Conservation (phyloP, 2,797 vertebrate species). For the Centroberyx gerrardi region DNA sequence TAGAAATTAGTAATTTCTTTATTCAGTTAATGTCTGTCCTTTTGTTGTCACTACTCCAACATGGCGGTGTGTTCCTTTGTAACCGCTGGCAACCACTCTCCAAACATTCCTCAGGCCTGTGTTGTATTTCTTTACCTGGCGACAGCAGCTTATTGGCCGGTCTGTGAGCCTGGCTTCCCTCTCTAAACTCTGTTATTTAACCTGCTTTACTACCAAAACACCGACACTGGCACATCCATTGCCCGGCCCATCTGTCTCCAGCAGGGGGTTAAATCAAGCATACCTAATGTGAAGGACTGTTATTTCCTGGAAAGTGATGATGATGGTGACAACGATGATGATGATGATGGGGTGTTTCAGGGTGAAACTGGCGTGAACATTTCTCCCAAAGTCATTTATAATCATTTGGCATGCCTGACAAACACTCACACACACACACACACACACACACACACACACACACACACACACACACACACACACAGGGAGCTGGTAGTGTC, state of each 20-base stretch:
- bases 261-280: conserved; percentile 1
- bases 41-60: background rate
- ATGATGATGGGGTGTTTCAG: conserved; percentile 34
- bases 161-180: background rate
- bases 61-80: background rate
- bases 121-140: too few relatives aligned
- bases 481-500: conserved; percentile 16
- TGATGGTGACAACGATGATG: background rate
- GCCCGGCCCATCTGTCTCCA: background rate
- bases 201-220: background rate
- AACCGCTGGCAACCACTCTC: too few relatives aligned
- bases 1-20: background rate
- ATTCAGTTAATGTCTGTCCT: background rate
- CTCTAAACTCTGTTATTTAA: background rate
- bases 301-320: conserved; percentile 15
- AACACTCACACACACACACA: background rate
- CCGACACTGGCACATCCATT: too few relatives aligned
- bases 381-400: conserved; percentile 37
- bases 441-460: conserved; percentile 14
- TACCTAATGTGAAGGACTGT: conserved; percentile 3
- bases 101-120: too few relatives aligned
- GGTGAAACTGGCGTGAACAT: conserved; percentile 22
- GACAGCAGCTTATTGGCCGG: too few relatives aligned
- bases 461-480: conserved; percentile 15
- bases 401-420: conserved; percentile 12